Base-by-base conservation (phyloP, 2,888 invertebrate species). In the Rhopalosiphum nymphaeae region DNA sequence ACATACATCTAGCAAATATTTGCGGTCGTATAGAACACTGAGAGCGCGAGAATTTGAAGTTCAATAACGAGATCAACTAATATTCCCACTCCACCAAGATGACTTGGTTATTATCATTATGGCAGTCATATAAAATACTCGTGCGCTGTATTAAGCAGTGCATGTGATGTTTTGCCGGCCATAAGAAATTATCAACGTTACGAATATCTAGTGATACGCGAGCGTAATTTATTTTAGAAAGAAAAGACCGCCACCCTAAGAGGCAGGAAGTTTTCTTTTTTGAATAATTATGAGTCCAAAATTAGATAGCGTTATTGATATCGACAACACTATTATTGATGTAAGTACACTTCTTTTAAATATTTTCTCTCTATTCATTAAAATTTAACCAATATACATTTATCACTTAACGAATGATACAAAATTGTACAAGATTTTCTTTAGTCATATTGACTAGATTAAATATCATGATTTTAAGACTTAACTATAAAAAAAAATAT, bases 251-350 rank as follows among this genome's bases (percentile, higher is more conserved):
- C 61, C 5, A 26, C 16, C 2, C 9, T 9, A 78, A 21, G 36
- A 78, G 57, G 67, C 36, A 86, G 90, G 94, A 94, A 94, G 94
- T 94, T 94, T 94, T 94, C 85, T 94, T 94, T 94, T 94, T 86
- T 26, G 3, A 86, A 85, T 53, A 67, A 94, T 61, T 90, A 94
- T 94, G 94, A 94, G 94, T 61, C 94, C 94, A 42, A 94, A 94
- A 94, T 11, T 53, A 86, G 94, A 91, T 86, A 94, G 90, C 90
- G 86, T 94, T 84, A 36, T 86, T 25, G 86, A 93, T 26, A 91
- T 91, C 13, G 67, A 91, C 11, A 56, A 87, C 56, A 61, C 53
- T n/a, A 21, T 90, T 42, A 90, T 53, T 42, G 91, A 91, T 21
- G 94, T 94, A n/a, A 94, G 94, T 94, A 91, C 42, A 87, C 36